Conservation (phyloP, 2,888 invertebrate species). For the Augiades crinisus region DNA sequence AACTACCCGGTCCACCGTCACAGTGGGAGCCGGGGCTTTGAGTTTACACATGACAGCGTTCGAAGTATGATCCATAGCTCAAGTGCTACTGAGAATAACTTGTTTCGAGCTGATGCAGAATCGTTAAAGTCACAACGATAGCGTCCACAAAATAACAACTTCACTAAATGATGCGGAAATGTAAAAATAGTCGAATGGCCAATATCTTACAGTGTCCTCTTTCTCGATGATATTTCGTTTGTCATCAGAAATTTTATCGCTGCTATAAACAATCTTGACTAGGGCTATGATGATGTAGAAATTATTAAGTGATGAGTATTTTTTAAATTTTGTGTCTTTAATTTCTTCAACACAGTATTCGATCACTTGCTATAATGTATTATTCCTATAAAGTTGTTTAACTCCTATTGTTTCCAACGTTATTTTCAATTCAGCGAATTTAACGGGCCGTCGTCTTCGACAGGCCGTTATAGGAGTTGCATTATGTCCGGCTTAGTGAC, state of each 20-base stretch:
- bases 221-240: not conserved
- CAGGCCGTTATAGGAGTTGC: not conserved
- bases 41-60: slow-evolving; percentile 17
- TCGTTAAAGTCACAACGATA: slow-evolving; percentile 16
- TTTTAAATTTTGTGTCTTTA: too few species aligned
- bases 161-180: not conserved
- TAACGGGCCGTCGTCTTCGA: not conserved
- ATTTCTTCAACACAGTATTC: not conserved
- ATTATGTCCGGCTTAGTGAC: not conserved
- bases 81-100: not conserved
- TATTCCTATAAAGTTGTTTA: not conserved
- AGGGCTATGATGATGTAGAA: too few species aligned
- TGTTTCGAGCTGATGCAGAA: not conserved
- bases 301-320: too few species aligned
- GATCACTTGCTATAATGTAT: not conserved
- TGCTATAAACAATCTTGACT: too few species aligned
- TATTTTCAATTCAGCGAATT: not conserved
- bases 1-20: slow-evolving; percentile 9
- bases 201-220: not conserved
- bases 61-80: slow-evolving; percentile 1
- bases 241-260: not conserved
- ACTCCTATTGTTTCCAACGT: not conserved
- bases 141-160: slow-evolving; percentile 9
- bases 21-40: slow-evolving; percentile 12
- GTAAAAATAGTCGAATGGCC: slow-evolving; percentile 7